phyloP scores from a whole-genome alignment of 1,140 invertebrate species.

The Diorhabda elongata region DNA sequence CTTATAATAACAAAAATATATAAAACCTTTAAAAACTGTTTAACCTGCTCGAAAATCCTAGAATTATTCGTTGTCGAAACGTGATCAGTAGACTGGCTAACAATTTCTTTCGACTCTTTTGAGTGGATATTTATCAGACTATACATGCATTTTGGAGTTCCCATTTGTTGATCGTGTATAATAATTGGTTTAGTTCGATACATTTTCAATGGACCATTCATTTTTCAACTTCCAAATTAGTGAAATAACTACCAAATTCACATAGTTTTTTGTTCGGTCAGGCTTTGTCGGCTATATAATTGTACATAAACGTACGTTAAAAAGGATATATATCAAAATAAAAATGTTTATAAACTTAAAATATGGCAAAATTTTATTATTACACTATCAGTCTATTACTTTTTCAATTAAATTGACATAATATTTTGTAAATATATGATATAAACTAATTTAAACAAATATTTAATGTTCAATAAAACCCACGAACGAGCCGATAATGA shows the following conservation, averaged over 20 bases:
- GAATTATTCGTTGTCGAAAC: conserved; percentile 48
- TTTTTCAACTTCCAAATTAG: conserved; percentile 3
- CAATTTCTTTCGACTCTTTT: conserved; percentile 33
- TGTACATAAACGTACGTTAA: not conserved
- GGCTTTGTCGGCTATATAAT: not conserved
- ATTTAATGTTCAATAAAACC: conserved; percentile 1
- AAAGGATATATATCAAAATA: not conserved
- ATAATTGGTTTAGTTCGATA: conserved; percentile 56
- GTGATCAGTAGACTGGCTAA: conserved; percentile 37
- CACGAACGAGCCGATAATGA: not conserved
- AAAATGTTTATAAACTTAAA: not conserved
- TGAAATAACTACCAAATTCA: not conserved
- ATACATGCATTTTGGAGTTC: conserved; percentile 58
- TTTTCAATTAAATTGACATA: too few species aligned
- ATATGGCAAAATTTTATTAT: not conserved
- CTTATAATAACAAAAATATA: conserved; percentile 29
- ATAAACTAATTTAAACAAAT: not conserved
- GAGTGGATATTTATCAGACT: conserved; percentile 57
- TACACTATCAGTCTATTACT: not conserved
- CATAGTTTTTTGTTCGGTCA: not conserved
- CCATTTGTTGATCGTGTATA: conserved; percentile 47
- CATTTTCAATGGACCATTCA: conserved; percentile 49
- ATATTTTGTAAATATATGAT: too few species aligned
- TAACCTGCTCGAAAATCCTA: conserved; percentile 64
- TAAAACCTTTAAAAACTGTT: conserved; percentile 64